These are phyloP conservation scores for Oreochromis niloticus DNA, from an alignment of 2,113 vertebrate genomes.

Conservation along the genomic window DNA sequence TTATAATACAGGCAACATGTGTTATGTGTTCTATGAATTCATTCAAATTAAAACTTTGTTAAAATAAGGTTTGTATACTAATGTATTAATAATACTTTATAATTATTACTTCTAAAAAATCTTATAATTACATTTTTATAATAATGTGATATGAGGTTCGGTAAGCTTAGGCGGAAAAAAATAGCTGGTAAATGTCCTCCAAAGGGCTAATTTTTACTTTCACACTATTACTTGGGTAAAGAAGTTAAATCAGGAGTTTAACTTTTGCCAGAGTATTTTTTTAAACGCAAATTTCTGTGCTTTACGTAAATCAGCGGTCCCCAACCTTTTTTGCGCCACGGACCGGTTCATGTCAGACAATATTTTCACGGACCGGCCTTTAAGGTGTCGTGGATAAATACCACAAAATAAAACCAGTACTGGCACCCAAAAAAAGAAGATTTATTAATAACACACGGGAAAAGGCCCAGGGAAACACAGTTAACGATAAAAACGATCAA, in stretches of 20 bases:
- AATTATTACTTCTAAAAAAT: neutral
- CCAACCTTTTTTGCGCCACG: accelerated
- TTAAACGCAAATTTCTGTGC: neutral
- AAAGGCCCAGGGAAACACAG: neutral
- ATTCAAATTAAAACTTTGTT: neutral
- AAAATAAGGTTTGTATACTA: accelerated
- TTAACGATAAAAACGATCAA: accelerated
- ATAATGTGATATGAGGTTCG: accelerated
- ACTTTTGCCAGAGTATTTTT: neutral
- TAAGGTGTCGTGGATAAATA: accelerated
- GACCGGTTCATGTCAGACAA: neutral
- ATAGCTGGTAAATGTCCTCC: accelerated
- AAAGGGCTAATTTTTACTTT: neutral
- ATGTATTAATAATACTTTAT: neutral
- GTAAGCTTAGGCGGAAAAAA: neutral
- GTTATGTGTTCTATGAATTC: neutral
- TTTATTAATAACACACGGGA: accelerated
- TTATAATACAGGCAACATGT: neutral
- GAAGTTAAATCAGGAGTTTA: neutral
- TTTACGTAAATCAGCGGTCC: accelerated
- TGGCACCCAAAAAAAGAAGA: accelerated
- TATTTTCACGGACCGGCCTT: neutral
- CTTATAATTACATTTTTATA: neutral
- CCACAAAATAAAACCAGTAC: neutral
- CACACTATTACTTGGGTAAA: neutral